phyloP scores from a whole-genome alignment of 2,113 vertebrate species.

The Albula glossodonta region DNA sequence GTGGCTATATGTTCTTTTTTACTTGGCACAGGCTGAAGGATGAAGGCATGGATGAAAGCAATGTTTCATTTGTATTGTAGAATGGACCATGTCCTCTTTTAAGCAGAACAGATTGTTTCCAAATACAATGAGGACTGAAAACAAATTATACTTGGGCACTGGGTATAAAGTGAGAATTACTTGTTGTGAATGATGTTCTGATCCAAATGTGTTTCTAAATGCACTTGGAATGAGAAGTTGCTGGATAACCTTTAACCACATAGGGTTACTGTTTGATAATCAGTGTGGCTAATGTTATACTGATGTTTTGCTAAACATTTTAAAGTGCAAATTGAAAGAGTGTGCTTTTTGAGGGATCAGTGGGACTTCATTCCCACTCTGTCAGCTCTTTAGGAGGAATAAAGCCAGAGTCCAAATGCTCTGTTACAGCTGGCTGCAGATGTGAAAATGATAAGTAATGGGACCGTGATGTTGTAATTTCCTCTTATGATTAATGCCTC shows the following conservation, averaged over 20 bases:
- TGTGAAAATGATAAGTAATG: too few species aligned
- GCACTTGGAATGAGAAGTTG: neutral
- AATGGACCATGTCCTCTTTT: too few species aligned
- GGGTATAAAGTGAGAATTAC: too few species aligned
- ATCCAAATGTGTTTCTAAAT: neutral
- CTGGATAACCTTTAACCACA: neutral
- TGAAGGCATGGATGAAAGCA: too few species aligned
- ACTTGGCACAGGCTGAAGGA: too few species aligned
- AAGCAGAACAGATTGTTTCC: too few species aligned
- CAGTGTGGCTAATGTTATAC: neutral
- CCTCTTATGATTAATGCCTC: neutral
- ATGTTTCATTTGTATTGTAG: too few species aligned
- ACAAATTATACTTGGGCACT: too few species aligned
- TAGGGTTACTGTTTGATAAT: slow-evolving; percentile 3
- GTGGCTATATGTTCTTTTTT: too few species aligned
- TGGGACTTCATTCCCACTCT: neutral
- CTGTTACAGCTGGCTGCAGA: slow-evolving; percentile 1
- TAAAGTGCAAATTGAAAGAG: neutral
- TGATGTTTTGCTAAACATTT: neutral
- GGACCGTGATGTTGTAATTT: neutral
- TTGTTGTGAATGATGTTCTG: too few species aligned
- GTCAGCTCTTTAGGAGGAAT: neutral
- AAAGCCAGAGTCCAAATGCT: neutral
- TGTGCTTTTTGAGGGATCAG: neutral
- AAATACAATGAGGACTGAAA: too few species aligned